phyloP scores from a whole-genome alignment of 2,888 invertebrate genomes.

The Diaphora mendica region DNA sequence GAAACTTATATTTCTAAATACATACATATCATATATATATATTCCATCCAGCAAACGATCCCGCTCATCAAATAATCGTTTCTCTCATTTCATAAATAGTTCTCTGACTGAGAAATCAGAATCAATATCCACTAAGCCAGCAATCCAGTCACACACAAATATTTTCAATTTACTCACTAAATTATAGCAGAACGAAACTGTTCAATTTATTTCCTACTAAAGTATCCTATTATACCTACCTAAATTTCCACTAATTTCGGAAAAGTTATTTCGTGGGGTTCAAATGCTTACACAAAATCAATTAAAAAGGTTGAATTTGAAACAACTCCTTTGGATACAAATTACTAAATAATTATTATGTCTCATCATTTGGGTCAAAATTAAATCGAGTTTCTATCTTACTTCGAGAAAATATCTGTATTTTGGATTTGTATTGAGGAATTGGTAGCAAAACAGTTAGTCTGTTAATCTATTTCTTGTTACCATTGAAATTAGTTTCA shows the following conservation, averaged over 20 bases:
- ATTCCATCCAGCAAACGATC: no score
- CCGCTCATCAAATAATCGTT: no score
- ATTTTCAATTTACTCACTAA: not conserved
- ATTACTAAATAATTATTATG: constrained; percentile 41
- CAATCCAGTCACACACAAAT: no score
- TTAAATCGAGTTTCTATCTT: constrained; percentile 2
- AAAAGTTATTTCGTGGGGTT: constrained; percentile 6
- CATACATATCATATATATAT: no score
- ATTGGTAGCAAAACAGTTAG: constrained; percentile 1
- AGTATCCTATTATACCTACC: not conserved
- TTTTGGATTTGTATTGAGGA: not conserved
- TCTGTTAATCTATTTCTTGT: not conserved
- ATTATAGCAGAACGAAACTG: not conserved
- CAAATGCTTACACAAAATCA: constrained; percentile 25
- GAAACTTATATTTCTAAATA: no score
- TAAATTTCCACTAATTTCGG: constrained; percentile 3
- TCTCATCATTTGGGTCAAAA: constrained; percentile 27
- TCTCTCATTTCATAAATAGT: no score
- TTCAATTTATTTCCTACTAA: not conserved
- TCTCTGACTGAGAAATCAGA: not conserved
- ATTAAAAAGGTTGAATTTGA: constrained; percentile 28
- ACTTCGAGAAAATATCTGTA: not conserved
- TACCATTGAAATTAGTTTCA: not conserved
- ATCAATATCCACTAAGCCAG: no score
- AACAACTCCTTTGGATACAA: constrained; percentile 32